Base-by-base conservation (phyloP, 2,113 vertebrate species). In the Coregonus clupeaformis region DNA sequence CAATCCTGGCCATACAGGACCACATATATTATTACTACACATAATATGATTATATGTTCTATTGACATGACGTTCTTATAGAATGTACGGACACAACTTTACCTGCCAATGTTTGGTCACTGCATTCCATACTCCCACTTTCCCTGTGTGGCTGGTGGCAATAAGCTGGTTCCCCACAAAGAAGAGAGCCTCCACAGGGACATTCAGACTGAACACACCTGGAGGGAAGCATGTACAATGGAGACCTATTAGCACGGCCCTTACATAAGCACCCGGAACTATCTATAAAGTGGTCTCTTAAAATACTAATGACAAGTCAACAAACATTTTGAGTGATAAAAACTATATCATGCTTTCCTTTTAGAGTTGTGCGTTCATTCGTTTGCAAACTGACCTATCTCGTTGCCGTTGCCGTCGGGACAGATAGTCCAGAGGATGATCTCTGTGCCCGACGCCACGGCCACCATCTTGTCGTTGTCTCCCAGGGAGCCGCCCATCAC, bases 41-140 rank as follows among this genome's bases (percentile, higher is more conserved):
- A 36, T 36, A 9, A 36, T 36, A 9, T 42, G 9, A 42, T 42
- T 27, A 27, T 1, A 9, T 12, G 49, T 52, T 52, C 49, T 5
- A 16, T 18, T 52, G 1, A 18, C 16, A 16, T 52, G 49, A 52
- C 16, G 1, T 14, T 5, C 49, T 52, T 18, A 5, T 3, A 52
- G 3, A 52, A 5, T 14, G 49, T 52, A 11, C 3, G 9, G 9
- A 42, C 36, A 36, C 36, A 42, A 5, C n/a, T 45, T 6, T 42
- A 97, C 97, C 95, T 98, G 97, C 97, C 97, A 98, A 90, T 98
- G 97, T 80, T 98, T 97, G 77, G 97, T 98, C 82, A 98, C 96
- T 0, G 96, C 96, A 3, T 98, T 98, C 97, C 97, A 98, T 16
- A 98, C 96, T 0, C 97, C 96, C 0, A 98, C 96, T 77, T 96